Base-by-base conservation (phyloP, 1,140 invertebrate species). In the Probaryconus sp. region DNA sequence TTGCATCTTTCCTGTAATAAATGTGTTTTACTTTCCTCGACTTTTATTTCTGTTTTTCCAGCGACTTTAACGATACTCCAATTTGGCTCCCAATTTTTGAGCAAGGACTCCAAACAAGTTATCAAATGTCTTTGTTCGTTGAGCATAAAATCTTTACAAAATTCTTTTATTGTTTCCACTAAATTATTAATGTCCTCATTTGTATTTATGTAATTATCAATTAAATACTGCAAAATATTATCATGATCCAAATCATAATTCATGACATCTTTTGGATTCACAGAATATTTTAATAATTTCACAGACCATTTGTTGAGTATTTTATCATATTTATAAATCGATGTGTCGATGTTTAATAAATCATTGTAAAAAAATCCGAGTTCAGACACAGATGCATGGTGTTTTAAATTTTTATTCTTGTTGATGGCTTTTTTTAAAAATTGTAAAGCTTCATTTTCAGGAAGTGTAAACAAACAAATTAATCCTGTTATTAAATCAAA, bases 1-100 rank as follows among this genome's bases (percentile, higher is more conserved):
- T 79, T 77, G 35, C 85, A 88, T 18, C 77, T 79, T 9, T 55
- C 30, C 38, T 64, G 74, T 17, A 88, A 63, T 24, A 79, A 24
- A 24, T 79, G 70, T 6, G 79, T 58, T 55, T 81, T 73, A 3
- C 68, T 68, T 9, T 81, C 64, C 26, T 80, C 40, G 16, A 85
- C 76, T 40, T 68, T 53, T 11, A 85, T 60, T 67, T 81, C 80
- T 84, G 71, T 77, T 60, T 75, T 26, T 43, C 45, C 71, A 11
- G 45, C 53, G 3, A 43, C 11, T 11, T 37, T 37, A 11, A 13
- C 43, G 5, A 76, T 28, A 10, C 58, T 77, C 33, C 81, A 80
- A 17, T 43, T 76, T n/a, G 87, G 86, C 50, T 81, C 67, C 88
- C 88, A 89, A 5, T 70, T 72, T 51, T 78, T 80, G 18, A 88